Conservation (phyloP, 30 jellyfish, hydroid and myxozoan genomes). For the Aurelia sp. region DNA sequence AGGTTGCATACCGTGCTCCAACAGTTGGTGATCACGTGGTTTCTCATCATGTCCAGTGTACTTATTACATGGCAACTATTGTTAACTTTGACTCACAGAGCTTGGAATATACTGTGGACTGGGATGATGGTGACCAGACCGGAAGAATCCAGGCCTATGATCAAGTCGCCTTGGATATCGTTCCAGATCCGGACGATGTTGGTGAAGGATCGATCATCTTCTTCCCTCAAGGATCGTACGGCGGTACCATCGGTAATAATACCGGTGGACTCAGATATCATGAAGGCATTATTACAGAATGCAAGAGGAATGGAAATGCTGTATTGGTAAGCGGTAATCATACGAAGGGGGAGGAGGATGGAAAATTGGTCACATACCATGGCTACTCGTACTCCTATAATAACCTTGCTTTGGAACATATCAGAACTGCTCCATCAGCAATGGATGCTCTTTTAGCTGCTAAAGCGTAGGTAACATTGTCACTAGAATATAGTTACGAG, state of each 20-base stretch:
- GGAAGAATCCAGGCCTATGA: slow-evolving; percentile 74
- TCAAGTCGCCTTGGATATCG: slow-evolving; percentile 77
- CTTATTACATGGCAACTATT: slow-evolving; percentile 85
- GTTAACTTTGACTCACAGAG: slow-evolving; percentile 45
- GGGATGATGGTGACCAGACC: slow-evolving; percentile 92
- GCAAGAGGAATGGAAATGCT: neutral
- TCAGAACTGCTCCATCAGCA: slow-evolving; percentile 88
- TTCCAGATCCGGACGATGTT: slow-evolving; percentile 82
- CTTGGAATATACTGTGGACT: slow-evolving; percentile 79
- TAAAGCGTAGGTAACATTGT: neutral
- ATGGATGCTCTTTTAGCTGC: slow-evolving; percentile 74
- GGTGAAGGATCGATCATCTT: slow-evolving; percentile 81
- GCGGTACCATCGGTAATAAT: slow-evolving; percentile 77
- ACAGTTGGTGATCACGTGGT: slow-evolving; percentile 83
- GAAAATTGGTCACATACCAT: slow-evolving; percentile 66
- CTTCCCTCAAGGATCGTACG: slow-evolving; percentile 83
- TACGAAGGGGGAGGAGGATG: slow-evolving; percentile 76
- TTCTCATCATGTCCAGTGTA: slow-evolving; percentile 66
- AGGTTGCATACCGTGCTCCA: slow-evolving; percentile 58
- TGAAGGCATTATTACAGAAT: slow-evolving; percentile 75
- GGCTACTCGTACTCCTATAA: slow-evolving; percentile 52
- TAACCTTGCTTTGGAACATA: slow-evolving; percentile 27
- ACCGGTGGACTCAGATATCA: slow-evolving; percentile 81
- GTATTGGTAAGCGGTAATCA: slow-evolving; percentile 63
- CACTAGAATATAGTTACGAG: too few relatives aligned